These are phyloP conservation scores for Anoncus sp. DNA, from an alignment of 2,888 invertebrate genomes.

Conservation along the genomic window DNA sequence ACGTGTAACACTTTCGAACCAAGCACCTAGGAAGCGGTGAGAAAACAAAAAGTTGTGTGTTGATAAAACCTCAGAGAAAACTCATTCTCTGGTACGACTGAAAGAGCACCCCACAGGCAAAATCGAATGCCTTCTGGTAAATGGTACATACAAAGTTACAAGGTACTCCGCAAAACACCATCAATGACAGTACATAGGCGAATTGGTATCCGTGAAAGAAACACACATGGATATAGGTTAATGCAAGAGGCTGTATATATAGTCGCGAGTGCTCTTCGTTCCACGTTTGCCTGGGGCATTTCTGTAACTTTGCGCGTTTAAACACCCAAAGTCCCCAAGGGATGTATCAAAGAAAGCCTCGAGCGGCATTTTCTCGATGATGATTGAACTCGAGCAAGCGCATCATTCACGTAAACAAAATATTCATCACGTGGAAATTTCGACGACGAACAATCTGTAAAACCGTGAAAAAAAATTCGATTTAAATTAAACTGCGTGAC, in stretches of 20 bases:
- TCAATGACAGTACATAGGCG: background rate
- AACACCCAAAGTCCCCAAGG: constrained; percentile 3
- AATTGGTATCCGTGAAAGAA: background rate
- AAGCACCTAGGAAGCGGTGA: constrained; percentile 3
- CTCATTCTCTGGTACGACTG: background rate
- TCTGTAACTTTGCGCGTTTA: constrained; percentile 34
- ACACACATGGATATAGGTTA: constrained; percentile 12
- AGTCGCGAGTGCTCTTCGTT: constrained; percentile 35
- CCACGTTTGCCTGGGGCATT: constrained; percentile 49
- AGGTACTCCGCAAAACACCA: background rate
- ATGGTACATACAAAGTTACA: background rate
- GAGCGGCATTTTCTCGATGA: constrained; percentile 4
- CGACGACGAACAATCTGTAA: too few relatives aligned
- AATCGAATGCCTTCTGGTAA: constrained; percentile 3
- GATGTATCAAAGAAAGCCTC: constrained; percentile 9
- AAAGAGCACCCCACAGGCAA: background rate
- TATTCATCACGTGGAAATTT: too few relatives aligned
- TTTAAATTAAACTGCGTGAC: too few relatives aligned
- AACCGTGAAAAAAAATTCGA: too few relatives aligned
- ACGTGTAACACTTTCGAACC: constrained; percentile 1
- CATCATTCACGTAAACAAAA: too few relatives aligned
- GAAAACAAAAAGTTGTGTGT: constrained; percentile 2
- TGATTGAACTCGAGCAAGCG: constrained; percentile 1
- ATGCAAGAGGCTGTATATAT: background rate
- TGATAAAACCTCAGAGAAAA: background rate